These are phyloP conservation scores for Drusus annulatus DNA, from an alignment of 1,140 invertebrate genomes.

Conservation along the genomic window DNA sequence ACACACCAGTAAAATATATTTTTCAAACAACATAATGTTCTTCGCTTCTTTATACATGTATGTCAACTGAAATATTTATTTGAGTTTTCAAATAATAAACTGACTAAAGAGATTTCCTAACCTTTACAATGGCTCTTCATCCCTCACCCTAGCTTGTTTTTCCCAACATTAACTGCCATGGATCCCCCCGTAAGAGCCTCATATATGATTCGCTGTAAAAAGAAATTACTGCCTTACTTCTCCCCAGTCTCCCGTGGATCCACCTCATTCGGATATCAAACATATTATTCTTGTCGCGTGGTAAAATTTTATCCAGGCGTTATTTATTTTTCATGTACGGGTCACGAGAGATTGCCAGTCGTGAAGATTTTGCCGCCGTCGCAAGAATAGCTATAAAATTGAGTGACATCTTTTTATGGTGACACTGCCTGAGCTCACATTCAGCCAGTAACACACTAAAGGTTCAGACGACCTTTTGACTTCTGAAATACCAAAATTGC, in stretches of 20 bases:
- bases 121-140: not conserved
- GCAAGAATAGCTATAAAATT: constrained; percentile 30
- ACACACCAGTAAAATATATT: too few species aligned
- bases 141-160: constrained; percentile 28
- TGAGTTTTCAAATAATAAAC: too few species aligned
- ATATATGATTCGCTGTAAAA: constrained; percentile 42
- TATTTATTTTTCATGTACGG: constrained; percentile 33
- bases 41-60: too few species aligned
- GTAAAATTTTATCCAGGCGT: constrained; percentile 22
- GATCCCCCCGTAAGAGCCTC: constrained; percentile 28
- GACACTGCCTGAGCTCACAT: not conserved
- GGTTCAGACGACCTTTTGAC: too few species aligned
- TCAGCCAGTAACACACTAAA: too few species aligned
- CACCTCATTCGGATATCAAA: constrained; percentile 10
- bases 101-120: constrained; percentile 17
- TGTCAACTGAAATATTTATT: too few species aligned
- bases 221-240: constrained; percentile 39
- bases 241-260: not conserved
- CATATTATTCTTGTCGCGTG: constrained; percentile 8
- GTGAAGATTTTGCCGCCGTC: constrained; percentile 12
- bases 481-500: too few species aligned
- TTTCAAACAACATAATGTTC: too few species aligned
- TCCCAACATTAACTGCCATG: constrained; percentile 35
- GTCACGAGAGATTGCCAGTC: constrained; percentile 13
- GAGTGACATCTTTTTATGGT: constrained; percentile 36